phyloP scores from a whole-genome alignment of 2,797 vertebrate genomes.

The Podarcis lilfordi region DNA sequence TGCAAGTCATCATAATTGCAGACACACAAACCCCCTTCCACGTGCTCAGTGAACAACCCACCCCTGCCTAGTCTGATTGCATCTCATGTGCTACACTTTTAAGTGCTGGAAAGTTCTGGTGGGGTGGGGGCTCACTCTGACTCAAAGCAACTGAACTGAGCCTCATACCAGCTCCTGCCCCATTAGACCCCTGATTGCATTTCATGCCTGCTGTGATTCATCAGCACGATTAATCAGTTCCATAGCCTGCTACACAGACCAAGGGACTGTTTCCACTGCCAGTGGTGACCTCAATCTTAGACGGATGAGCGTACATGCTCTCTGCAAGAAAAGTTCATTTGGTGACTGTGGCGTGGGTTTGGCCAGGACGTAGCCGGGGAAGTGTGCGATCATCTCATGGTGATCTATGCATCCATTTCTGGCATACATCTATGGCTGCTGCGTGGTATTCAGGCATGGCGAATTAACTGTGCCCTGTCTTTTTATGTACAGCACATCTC shows the following conservation, averaged over 20 bases:
- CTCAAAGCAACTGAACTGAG: neutral
- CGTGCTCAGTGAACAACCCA: no score
- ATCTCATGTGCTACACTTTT: neutral
- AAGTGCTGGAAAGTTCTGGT: neutral
- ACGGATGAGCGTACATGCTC: neutral
- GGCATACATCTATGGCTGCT: neutral
- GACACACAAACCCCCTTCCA: neutral
- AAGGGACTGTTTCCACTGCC: neutral
- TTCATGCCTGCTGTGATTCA: slow-evolving; percentile 12
- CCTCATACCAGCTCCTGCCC: neutral
- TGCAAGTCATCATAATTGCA: neutral
- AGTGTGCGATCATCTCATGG: neutral
- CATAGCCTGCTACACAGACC: neutral
- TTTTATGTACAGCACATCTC: neutral
- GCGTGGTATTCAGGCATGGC: neutral
- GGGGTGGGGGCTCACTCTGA: neutral
- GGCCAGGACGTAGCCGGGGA: neutral
- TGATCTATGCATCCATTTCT: no score
- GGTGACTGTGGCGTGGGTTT: no score
- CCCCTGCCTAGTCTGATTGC: neutral
- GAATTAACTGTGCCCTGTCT: neutral
- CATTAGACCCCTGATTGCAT: neutral
- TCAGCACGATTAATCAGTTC: slow-evolving; percentile 4
- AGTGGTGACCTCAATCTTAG: neutral
- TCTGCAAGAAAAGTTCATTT: neutral